Evolutionary conservation across 2,888 invertebrate genomes (phyloP), one percentile per base, ranked within the genome.

Genomic region (Papilio demoleus): DNA sequence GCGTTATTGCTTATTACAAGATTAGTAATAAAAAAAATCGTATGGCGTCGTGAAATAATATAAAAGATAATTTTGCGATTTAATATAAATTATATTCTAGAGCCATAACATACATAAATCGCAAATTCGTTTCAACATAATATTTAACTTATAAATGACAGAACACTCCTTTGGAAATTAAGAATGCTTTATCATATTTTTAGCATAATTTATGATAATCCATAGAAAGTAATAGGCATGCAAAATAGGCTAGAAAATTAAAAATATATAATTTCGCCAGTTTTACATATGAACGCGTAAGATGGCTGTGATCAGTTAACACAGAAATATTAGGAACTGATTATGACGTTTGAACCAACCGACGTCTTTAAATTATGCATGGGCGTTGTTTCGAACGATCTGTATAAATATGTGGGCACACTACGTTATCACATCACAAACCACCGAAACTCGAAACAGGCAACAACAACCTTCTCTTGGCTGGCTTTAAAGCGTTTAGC

Each of bases 401-500:
- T 73, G 88, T 92, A 92, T 92, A 92, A 91, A 92, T 92, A 92
- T 87, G 82, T 84, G 86, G 77, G 71, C 72, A 74, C 74, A 79
- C 79, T 73, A 71, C 78, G 82, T 83, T 85, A 86, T 85, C 83
- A 83, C 76, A 80, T 80, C 92, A 92, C 81, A 90, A 83, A 81
- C 86, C 79, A 81, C 76, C 84, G 76, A 83, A 80, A 83, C 86
- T 88, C 86, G 79, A 83, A 82, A 87, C 85, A 84, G 86, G 82
- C 78, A 89, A 88, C 92, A 90, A 85, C 88, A 80, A 77, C 77
- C 81, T 83, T 73, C 76, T 76, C 77, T 83, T 73, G 79, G 84
- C 84, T 86, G 92, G 92, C 90, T 90, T 82, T 70, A 76, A 80
- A 85, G 92, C 92, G 92, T 76, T 90, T 92, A 92, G 92, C 92